A percentile compares a stretch with the other conserved stretches of the same genome.
Evolutionary conservation across 2,888 invertebrate species (phyloP).

Genomic region (Frankliniella intonsa): DNA sequence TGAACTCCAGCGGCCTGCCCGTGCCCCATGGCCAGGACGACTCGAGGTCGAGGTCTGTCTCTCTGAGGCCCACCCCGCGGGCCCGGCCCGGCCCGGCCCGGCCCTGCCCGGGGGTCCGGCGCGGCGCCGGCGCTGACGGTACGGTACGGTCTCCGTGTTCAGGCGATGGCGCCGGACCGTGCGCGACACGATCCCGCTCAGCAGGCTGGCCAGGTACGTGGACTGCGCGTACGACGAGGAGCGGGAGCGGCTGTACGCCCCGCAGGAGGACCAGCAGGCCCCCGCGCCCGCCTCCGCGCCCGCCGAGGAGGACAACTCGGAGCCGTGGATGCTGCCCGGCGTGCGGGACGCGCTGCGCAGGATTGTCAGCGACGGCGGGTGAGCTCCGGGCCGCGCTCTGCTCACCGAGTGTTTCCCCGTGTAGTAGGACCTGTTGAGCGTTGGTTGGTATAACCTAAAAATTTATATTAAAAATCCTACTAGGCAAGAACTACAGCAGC

Average conservation of each 20-base stretch:
- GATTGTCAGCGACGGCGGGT: not conserved
- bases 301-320: not conserved
- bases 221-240: slow-evolving; percentile 58
- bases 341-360: slow-evolving; percentile 27
- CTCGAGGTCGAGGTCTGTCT: not conserved
- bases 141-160: not conserved
- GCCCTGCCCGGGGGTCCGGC: not conserved
- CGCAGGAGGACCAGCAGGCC: not conserved
- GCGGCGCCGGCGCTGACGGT: too few relatives aligned
- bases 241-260: slow-evolving; percentile 49
- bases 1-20: too few relatives aligned
- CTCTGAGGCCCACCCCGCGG: not conserved
- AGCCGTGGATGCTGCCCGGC: slow-evolving; percentile 31
- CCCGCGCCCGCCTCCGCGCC: not conserved
- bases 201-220: slow-evolving; percentile 57
- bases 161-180: slow-evolving; percentile 44
- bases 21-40: too few relatives aligned
- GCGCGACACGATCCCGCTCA: slow-evolving; percentile 60
- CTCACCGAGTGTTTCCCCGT: too few relatives aligned
- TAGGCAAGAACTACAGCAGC: too few relatives aligned
- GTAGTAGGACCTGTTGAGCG: too few relatives aligned
- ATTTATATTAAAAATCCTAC: too few relatives aligned
- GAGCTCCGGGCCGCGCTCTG: not conserved
- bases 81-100: too few relatives aligned
- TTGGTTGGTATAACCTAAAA: too few relatives aligned